Conservation (phyloP, 2,797 vertebrate species). For the Sebastiscus tertius region DNA sequence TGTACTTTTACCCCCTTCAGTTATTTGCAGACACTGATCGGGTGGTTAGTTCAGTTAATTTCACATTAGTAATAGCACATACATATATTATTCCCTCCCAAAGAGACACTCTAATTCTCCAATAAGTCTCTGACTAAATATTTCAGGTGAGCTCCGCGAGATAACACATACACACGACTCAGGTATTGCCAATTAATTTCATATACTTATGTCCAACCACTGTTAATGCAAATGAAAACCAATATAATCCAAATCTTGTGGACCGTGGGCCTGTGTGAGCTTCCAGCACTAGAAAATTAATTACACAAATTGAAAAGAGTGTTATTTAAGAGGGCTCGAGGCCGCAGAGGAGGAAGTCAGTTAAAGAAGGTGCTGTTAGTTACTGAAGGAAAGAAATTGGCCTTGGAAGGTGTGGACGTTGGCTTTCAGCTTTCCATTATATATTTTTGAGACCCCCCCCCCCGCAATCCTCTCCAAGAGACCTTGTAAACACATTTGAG, state of each 20-base stretch:
- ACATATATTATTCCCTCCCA: slow-evolving; percentile 6
- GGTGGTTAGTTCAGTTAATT: slow-evolving; percentile 8
- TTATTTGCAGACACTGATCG: slow-evolving; percentile 2
- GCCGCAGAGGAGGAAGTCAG: slow-evolving; percentile 30
- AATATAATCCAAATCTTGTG: slow-evolving; percentile 51
- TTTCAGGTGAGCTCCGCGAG: slow-evolving; percentile 29
- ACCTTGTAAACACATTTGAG: slow-evolving; percentile 53
- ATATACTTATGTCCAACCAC: slow-evolving; percentile 53
- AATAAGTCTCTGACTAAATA: slow-evolving; percentile 23
- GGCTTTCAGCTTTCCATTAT: slow-evolving; percentile 59
- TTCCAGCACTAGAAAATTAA: slow-evolving; percentile 64
- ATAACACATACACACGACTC: slow-evolving; percentile 25
- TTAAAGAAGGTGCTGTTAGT: slow-evolving; percentile 46
- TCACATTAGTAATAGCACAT: neutral
- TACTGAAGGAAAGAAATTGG: slow-evolving; percentile 52
- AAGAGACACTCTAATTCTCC: slow-evolving; percentile 1
- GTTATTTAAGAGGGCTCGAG: slow-evolving; percentile 56
- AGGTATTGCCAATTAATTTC: slow-evolving; percentile 62
- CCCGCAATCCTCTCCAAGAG: neutral
- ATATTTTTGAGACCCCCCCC: slow-evolving; percentile 3
- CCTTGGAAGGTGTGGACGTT: slow-evolving; percentile 53
- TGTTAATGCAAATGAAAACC: slow-evolving; percentile 62
- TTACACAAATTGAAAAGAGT: slow-evolving; percentile 62
- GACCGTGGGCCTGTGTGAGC: slow-evolving; percentile 19
- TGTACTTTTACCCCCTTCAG: neutral